Percentiles rank a stretch among this genome's conserved stretches.
Conservation (phyloP, 2,888 invertebrate species). For the Cantharis rufa region DNA sequence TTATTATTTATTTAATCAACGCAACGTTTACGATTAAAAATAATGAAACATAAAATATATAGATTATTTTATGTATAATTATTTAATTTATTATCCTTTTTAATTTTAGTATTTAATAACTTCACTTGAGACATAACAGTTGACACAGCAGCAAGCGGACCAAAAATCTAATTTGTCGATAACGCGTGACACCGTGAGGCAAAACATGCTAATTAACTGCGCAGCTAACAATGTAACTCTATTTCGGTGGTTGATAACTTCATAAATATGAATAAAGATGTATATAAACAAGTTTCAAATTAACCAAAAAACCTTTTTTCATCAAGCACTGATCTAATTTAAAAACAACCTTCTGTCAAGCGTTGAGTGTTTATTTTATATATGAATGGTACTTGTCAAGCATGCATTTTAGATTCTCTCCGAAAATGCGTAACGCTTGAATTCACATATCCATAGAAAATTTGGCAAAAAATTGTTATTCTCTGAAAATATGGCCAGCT, state of each 20-base stretch:
- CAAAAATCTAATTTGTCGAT: not conserved
- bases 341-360: not conserved
- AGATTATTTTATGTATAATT: no score
- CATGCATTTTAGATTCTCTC: not conserved
- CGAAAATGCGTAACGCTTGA: not conserved
- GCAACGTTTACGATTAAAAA: no score
- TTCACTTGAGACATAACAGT: no score
- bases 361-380: not conserved
- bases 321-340: not conserved
- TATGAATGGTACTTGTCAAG: not conserved
- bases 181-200: not conserved
- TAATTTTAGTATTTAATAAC: no score
- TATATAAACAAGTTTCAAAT: not conserved
- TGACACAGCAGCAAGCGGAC: not conserved
- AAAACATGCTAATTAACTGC: not conserved
- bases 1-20: no score
- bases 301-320: not conserved
- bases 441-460: not conserved
- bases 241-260: not conserved
- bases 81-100: no score
- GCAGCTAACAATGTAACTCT: not conserved
- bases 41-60: no score
- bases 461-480: not conserved
- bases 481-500: not conserved
- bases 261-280: not conserved